These are phyloP conservation scores for Lerista edwardsae DNA, from an alignment of 2,797 vertebrate species.

Conservation along the genomic window DNA sequence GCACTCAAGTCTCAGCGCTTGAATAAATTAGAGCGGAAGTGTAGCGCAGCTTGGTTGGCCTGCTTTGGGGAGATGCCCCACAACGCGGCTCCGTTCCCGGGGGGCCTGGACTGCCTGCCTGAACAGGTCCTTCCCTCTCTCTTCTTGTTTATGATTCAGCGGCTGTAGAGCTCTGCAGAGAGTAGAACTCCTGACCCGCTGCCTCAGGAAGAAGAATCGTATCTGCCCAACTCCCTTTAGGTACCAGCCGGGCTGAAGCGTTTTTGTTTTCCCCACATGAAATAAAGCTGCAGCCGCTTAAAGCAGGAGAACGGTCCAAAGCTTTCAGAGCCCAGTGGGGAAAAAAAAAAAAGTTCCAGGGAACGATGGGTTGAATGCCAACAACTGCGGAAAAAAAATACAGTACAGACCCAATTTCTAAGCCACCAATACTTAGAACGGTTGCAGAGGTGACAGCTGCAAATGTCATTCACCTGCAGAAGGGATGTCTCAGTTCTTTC, in stretches of 20 bases:
- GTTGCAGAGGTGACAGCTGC: background rate
- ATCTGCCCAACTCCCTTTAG: background rate
- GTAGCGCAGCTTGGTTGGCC: no score
- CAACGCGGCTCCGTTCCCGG: background rate
- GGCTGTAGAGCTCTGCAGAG: background rate
- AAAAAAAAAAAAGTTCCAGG: background rate
- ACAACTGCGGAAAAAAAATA: no score
- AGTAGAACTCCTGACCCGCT: conserved; percentile 11
- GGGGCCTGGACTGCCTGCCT: background rate
- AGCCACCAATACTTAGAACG: background rate
- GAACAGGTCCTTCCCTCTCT: background rate
- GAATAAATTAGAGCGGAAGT: background rate
- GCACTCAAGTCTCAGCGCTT: background rate
- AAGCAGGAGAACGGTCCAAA: background rate
- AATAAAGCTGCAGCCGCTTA: background rate
- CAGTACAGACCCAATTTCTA: background rate
- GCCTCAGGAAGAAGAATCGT: background rate
- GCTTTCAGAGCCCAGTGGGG: background rate
- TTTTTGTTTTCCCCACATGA: background rate
- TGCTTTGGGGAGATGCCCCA: no score
- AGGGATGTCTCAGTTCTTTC: background rate
- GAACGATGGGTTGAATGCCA: background rate
- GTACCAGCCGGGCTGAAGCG: background rate
- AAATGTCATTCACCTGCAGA: background rate
- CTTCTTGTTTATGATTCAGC: background rate